phyloP scores from a whole-genome alignment of 2,797 vertebrate species.

The Parambassis ranga region DNA sequence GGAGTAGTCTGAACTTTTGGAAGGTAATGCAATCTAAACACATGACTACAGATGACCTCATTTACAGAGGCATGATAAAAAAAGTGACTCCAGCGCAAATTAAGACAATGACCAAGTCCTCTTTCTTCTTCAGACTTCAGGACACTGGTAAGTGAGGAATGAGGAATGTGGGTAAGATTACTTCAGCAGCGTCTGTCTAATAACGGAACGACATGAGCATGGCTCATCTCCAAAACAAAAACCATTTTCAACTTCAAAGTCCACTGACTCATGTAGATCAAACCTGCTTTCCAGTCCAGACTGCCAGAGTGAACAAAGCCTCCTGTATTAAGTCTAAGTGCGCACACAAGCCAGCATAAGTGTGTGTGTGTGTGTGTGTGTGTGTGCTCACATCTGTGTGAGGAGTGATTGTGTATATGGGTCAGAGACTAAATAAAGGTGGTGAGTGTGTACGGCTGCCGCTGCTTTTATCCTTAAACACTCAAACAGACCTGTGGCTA shows the following conservation, averaged over 20 bases:
- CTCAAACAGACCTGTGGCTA: conserved; percentile 16
- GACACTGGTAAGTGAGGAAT: conserved; percentile 8
- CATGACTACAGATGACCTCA: conserved; percentile 16
- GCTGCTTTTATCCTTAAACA: conserved; percentile 35
- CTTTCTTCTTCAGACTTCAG: conserved; percentile 3
- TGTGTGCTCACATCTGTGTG: conserved; percentile 16
- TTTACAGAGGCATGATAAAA: conserved; percentile 31
- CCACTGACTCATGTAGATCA: conserved; percentile 46
- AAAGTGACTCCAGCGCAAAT: conserved; percentile 13
- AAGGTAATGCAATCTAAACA: conserved; percentile 1
- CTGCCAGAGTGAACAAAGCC: conserved; percentile 49
- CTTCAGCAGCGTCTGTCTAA: conserved; percentile 34
- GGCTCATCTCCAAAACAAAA: conserved; percentile 60
- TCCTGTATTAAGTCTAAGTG: conserved; percentile 35
- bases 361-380: conserved; percentile 12
- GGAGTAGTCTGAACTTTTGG: background rate
- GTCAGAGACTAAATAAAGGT: conserved; percentile 58
- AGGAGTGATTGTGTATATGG: conserved; percentile 26
- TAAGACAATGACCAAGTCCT: conserved; percentile 22
- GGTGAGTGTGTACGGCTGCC: conserved; percentile 9
- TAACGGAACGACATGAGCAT: conserved; percentile 38
- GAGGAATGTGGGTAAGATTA: conserved; percentile 30
- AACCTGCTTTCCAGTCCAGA: conserved; percentile 48
- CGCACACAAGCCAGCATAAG: background rate
- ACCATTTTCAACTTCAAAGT: conserved; percentile 61